These are phyloP conservation scores for Pipistrellus kuhlii DNA, from an alignment of 2,797 vertebrate species.

Conservation along the genomic window DNA sequence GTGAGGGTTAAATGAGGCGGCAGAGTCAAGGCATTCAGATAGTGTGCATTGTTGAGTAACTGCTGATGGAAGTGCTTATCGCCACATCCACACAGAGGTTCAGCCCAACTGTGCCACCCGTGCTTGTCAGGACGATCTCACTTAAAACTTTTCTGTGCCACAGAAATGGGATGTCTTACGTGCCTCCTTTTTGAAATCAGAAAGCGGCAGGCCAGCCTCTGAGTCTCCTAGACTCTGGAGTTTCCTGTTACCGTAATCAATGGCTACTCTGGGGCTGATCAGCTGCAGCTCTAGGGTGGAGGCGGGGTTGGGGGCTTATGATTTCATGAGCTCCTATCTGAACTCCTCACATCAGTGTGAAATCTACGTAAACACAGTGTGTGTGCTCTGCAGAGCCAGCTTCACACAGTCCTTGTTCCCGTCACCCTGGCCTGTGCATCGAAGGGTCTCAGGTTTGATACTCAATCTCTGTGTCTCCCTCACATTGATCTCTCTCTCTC, in stretches of 20 bases:
- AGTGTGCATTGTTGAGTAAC: background rate
- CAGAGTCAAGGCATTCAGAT: background rate
- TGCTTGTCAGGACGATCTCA: background rate
- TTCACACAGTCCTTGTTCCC: background rate
- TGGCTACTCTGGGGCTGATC: background rate
- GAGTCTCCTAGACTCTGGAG: background rate
- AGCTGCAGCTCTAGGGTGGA: background rate
- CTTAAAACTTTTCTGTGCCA: background rate
- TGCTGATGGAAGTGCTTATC: background rate
- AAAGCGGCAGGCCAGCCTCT: background rate
- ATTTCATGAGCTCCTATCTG: background rate
- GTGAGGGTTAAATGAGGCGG: background rate
- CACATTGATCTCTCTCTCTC: no score
- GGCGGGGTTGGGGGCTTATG: background rate
- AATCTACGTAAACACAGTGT: background rate
- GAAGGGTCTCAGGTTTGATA: no score
- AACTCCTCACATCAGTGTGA: background rate
- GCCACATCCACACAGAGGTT: background rate
- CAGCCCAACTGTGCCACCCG: accelerated
- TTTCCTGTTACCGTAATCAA: background rate
- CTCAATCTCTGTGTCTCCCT: no score
- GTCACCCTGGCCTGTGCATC: no score
- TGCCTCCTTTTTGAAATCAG: background rate
- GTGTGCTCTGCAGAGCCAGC: background rate
- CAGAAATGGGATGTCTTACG: background rate